These are phyloP conservation scores for Glaucidium brasilianum DNA, from an alignment of 2,113 vertebrate species.

Conservation along the genomic window DNA sequence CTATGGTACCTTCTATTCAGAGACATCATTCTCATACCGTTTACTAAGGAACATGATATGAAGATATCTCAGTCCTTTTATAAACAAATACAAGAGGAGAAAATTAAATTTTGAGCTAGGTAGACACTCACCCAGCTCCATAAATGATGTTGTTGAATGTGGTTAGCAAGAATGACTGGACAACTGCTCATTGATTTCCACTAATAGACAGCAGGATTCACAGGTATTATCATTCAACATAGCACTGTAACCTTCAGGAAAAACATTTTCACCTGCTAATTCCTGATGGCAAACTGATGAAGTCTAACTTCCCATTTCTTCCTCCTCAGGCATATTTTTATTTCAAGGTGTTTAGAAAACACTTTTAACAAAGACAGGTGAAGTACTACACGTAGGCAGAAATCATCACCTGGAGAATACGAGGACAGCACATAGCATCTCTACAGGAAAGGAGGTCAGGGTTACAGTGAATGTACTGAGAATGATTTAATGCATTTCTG, in stretches of 20 bases:
- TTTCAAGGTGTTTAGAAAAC: neutral
- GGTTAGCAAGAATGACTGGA: neutral
- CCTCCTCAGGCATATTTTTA: neutral
- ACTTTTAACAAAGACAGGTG: neutral
- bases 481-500: neutral
- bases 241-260: neutral
- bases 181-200: neutral
- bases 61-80: neutral
- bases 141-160: neutral
- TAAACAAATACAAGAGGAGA: neutral
- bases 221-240: neutral
- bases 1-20: neutral
- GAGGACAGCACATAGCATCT: neutral
- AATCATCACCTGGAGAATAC: neutral
- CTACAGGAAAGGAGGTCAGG: neutral
- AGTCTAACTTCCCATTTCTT: neutral
- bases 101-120: neutral
- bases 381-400: neutral
- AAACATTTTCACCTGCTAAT: neutral
- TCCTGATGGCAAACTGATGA: neutral
- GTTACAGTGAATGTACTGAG: neutral
- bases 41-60: neutral
- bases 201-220: neutral
- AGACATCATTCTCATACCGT: neutral
- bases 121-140: neutral